phyloP scores from a whole-genome alignment of 2,113 vertebrate genomes.

The Anhinga rufa region DNA sequence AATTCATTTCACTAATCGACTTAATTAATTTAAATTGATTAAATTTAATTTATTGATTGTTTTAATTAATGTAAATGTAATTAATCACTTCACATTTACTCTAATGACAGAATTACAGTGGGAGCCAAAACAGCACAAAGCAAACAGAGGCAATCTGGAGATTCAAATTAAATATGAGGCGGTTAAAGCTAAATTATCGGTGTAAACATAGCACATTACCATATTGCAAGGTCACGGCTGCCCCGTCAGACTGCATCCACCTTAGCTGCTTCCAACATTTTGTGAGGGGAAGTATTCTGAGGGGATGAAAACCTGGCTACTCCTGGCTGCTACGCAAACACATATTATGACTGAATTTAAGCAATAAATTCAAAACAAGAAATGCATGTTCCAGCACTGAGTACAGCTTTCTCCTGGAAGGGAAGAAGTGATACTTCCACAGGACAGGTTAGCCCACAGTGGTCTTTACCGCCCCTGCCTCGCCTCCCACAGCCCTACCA shows the following conservation, averaged over 20 bases:
- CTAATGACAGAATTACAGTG: not conserved
- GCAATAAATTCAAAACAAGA: not conserved
- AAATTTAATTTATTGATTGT: conserved; percentile 14
- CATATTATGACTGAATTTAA: not conserved
- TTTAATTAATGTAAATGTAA: conserved; percentile 36
- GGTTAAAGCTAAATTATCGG: not conserved
- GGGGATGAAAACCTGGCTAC: not conserved
- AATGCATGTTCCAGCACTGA: not conserved
- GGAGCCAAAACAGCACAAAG: conserved; percentile 3
- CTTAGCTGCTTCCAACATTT: not conserved
- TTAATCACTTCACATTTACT: conserved; percentile 23
- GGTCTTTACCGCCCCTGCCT: no score
- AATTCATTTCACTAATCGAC: not conserved
- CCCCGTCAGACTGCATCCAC: not conserved
- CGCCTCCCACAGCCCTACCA: not conserved
- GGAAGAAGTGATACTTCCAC: not conserved
- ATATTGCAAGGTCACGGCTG: not conserved
- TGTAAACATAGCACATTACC: not conserved
- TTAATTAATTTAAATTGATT: conserved; percentile 6
- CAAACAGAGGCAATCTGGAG: not conserved
- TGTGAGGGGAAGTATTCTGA: not conserved
- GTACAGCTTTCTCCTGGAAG: not conserved
- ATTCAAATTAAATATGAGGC: not conserved
- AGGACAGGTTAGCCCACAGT: not conserved
- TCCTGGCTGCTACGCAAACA: not conserved